phyloP scores from a whole-genome alignment of 1,140 invertebrate genomes.

The Bombus pascuorum region DNA sequence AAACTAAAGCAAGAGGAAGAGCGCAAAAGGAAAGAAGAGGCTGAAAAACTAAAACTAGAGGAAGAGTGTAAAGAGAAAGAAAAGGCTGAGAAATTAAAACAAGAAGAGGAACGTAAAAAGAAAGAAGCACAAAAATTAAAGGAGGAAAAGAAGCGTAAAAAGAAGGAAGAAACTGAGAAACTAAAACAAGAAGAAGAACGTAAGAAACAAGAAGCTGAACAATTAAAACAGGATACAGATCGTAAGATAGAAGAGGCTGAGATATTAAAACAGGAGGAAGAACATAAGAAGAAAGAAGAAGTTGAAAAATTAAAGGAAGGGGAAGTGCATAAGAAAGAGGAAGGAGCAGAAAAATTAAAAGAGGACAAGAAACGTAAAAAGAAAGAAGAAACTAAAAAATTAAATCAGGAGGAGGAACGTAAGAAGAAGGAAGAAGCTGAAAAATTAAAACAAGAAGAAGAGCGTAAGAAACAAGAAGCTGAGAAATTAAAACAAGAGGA shows the following conservation, averaged over 20 bases:
- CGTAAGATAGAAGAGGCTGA: conserved; percentile 49
- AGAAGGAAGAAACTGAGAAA: conserved; percentile 50
- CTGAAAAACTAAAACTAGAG: conserved; percentile 51
- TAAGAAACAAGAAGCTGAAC: conserved; percentile 36
- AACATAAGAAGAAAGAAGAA: conserved; percentile 50
- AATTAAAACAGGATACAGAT: conserved; percentile 49
- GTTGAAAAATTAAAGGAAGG: conserved; percentile 43
- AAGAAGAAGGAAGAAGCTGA: conserved; percentile 21
- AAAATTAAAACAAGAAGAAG: conserved; percentile 33
- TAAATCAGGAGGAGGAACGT: conserved; percentile 15
- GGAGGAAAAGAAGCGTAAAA: conserved; percentile 48
- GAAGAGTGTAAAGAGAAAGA: conserved; percentile 57
- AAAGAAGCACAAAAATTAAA: conserved; percentile 51
- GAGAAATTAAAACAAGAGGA: conserved; percentile 34
- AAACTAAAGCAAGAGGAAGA: conserved; percentile 41
- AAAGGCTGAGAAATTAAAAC: conserved; percentile 38
- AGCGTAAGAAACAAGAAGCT: conserved; percentile 33
- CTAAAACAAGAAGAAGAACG: conserved; percentile 38
- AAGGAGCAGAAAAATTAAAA: conserved; percentile 21
- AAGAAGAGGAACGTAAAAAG: conserved; percentile 46
- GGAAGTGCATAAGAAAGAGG: conserved; percentile 27
- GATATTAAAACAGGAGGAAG: conserved; percentile 41
- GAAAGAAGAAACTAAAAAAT: conserved; percentile 4
- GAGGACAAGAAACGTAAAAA: conserved; percentile 25
- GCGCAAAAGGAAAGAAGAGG: conserved; percentile 44